phyloP scores from a whole-genome alignment of 2,797 vertebrate species.

The Sciurus carolinensis region DNA sequence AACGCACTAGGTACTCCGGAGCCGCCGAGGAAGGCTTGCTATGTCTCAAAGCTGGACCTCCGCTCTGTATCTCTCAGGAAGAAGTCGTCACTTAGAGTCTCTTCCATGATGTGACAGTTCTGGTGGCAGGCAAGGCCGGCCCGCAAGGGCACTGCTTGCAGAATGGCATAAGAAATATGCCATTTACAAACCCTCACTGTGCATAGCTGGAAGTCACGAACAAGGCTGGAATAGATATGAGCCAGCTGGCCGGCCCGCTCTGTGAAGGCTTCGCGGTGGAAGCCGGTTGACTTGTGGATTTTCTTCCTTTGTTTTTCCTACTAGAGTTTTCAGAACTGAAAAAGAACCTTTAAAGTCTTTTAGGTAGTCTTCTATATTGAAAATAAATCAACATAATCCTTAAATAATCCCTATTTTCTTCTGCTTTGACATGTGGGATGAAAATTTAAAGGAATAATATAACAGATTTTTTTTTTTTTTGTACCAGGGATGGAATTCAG shows the following conservation, averaged over 20 bases:
- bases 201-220: neutral
- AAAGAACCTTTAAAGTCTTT: neutral
- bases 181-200: neutral
- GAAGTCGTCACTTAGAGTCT: neutral
- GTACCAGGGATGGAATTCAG: too few species aligned
- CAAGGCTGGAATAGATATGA: neutral
- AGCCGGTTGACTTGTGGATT: neutral
- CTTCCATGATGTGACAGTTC: neutral
- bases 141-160: neutral
- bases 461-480: neutral
- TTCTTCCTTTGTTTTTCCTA: neutral
- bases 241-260: neutral
- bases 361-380: neutral
- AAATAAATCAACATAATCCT: neutral
- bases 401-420: neutral
- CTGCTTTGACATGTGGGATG: slow-evolving; percentile 27
- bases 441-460: neutral
- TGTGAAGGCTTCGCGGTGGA: too few species aligned
- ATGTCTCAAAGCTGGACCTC: neutral
- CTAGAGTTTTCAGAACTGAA: neutral
- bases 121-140: neutral
- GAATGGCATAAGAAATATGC: neutral
- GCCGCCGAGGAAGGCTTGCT: neutral
- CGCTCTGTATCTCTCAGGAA: neutral
- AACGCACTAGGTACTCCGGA: neutral